Evolutionary conservation across 2,888 invertebrate species (phyloP), one percentile per base, ranked within the genome.

Genomic region (Dasypogon diadema): DNA sequence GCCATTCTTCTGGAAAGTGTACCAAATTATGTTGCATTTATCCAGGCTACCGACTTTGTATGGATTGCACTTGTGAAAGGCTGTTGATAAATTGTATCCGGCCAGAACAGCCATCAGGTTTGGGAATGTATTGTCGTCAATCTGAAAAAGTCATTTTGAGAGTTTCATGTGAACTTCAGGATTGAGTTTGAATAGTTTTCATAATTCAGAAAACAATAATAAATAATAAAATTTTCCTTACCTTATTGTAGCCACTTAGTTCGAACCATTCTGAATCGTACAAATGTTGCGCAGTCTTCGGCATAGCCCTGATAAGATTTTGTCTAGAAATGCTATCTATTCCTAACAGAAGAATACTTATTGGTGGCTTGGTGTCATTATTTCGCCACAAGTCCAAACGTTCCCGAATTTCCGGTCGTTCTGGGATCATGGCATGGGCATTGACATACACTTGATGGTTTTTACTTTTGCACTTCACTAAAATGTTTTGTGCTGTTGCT

Each of bases 41-140:
- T 96, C 94, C 68, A 92, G 82, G 37, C 89, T 89, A 82, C 89
- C 89, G 68, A 86, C 81, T 22, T 82, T 82, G 5, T 84, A 85
- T 12, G 89, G 89, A 26, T 87, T 84, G 79, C 89, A 89, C 58
- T 87, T 83, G 1, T 84, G 80, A 60, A 89, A 87, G 12, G 90
- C 86, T 14, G 87, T 81, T 0, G 83, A 80, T 34, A 85, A 83
- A 77, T 87, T 89, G 78, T 89, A 87, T 0, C 96, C 97, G 0
- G 93, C 91, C 12, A 94, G 87, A 55, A 93, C 88, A 0, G 96
- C 94, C 89, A 96, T 92, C 65, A 97, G 85, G 85, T 97, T 98
- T 0, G 97, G 95, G 82, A 93, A 95, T 0, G 96, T 97, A 81
- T 97, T 97, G 82, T 96, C 96, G 5, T 91, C 95, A 77, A 94